Base-by-base conservation (phyloP, 2,113 vertebrate genomes). In the Hippocampus guttulatus region DNA sequence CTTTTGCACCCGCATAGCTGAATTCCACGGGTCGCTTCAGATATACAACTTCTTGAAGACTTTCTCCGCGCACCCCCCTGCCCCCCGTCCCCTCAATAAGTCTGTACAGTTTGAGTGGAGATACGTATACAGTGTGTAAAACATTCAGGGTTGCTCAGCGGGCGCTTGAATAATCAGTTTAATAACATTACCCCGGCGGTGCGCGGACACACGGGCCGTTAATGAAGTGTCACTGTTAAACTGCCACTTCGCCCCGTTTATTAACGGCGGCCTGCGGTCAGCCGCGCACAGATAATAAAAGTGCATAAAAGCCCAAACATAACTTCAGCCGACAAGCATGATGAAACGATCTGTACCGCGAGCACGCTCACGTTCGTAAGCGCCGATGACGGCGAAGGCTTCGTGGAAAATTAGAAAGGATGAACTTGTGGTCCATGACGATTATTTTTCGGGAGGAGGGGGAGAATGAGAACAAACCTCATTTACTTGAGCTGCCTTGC, bases 201-300 rank as follows among this genome's bases (percentile, higher is more conserved):
- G 83, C 86, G 90, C 81, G 47, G 87, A 85, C 79, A 84, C 55
- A 77, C 85, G 68, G 84, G 72, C 71, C 69, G 64, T 84, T 92
- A 92, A 91, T 89, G 77, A 88, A 92, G 83, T 90, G 91, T 89
- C 89, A 87, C 84, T 88, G 90, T 90, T 91, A 85, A 91, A 90
- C 84, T 84, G 83, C 84, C 64, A 83, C 85, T 80, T 84, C 79
- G 40, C 73, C 58, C 83, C 80, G 71, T 92, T 65, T 91, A 92
- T 92, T 91, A 92, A 92, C 80, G 82, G 79, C 60, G 70, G 81
- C 73, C 88, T 74, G 85, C 75, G 77, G 88, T 91, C 86, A 91
- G 83, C 88, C 79, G 77, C 81, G 82, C 84, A 84, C 85, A 51
- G 71, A 81, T 87, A 89, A 91, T 91, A 90, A 92, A 90, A 90